These are phyloP conservation scores for Geophilus truncorum DNA, from an alignment of 2,888 invertebrate genomes.

Conservation along the genomic window DNA sequence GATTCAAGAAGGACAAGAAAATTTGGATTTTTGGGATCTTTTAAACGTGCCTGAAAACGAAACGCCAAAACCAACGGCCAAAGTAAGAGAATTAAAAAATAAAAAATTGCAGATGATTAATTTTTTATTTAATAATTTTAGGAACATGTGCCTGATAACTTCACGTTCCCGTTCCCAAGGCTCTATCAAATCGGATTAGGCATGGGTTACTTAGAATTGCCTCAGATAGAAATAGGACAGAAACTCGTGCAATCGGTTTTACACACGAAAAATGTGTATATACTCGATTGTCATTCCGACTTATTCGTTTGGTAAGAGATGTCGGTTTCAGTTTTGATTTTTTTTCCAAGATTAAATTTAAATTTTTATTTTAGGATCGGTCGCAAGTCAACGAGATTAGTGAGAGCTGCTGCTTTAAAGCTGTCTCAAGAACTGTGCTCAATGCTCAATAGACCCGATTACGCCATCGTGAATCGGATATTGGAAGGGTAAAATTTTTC, in stretches of 20 bases:
- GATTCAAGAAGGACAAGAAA: slow-evolving; percentile 75
- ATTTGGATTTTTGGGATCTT: slow-evolving; percentile 74
- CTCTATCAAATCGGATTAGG: slow-evolving; percentile 94
- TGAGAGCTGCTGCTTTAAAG: slow-evolving; percentile 92
- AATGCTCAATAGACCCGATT: slow-evolving; percentile 79
- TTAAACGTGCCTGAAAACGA: slow-evolving; percentile 56
- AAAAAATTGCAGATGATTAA: not conserved
- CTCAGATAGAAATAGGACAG: slow-evolving; percentile 61
- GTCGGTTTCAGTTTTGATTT: too few species aligned
- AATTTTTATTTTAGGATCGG: slow-evolving; percentile 68
- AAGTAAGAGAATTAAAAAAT: slow-evolving; percentile 46
- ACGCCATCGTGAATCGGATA: slow-evolving; percentile 80
- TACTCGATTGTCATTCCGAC: slow-evolving; percentile 88
- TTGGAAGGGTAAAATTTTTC: slow-evolving; percentile 63
- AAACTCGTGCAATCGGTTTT: slow-evolving; percentile 72
- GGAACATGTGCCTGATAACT: slow-evolving; percentile 68
- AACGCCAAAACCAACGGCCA: slow-evolving; percentile 52
- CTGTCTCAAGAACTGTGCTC: slow-evolving; percentile 92
- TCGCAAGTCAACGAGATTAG: slow-evolving; percentile 90
- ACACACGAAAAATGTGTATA: slow-evolving; percentile 88
- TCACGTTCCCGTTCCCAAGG: slow-evolving; percentile 63
- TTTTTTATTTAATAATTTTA: not conserved
- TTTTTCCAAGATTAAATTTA: slow-evolving; percentile 42
- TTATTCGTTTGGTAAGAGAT: slow-evolving; percentile 81
- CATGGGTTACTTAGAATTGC: slow-evolving; percentile 96